A percentile compares a stretch with the other conserved stretches of the same genome.
Conservation (phyloP, 2,888 invertebrate genomes). For the Metopia argyrocephala region DNA sequence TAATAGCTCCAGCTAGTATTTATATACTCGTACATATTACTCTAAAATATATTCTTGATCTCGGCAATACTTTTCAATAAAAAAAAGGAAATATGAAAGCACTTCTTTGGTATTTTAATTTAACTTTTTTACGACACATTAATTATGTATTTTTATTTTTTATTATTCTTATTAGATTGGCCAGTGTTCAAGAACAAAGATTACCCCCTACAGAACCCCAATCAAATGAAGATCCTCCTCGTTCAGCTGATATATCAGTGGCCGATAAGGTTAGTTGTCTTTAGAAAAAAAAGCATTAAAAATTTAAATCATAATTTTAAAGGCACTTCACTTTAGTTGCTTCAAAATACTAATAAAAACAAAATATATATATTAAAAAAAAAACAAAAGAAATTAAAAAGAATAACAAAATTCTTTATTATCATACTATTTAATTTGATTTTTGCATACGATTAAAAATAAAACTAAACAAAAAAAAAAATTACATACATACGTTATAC, state of each 20-base stretch:
- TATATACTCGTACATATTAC: too few species aligned
- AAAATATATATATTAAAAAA: constrained; percentile 48
- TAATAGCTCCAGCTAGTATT: too few species aligned
- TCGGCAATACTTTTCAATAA: too few species aligned
- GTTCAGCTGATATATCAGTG: constrained; percentile 80
- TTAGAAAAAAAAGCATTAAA: background rate
- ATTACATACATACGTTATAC: too few species aligned
- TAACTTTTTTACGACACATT: too few species aligned
- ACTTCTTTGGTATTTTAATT: too few species aligned
- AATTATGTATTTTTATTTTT: too few species aligned
- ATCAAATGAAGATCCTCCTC: constrained; percentile 79
- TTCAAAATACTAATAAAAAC: constrained; percentile 14
- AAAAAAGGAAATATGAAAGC: too few species aligned
- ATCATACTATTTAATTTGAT: constrained; percentile 58
- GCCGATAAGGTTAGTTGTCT: constrained; percentile 86
- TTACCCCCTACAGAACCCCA: constrained; percentile 83
- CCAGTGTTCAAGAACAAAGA: constrained; percentile 97
- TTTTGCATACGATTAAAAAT: constrained; percentile 63
- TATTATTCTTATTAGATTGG: constrained; percentile 83
- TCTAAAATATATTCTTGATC: too few species aligned
- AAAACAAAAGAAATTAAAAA: constrained; percentile 52
- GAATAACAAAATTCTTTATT: constrained; percentile 63
- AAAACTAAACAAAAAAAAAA: constrained; percentile 52
- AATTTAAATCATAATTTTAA: constrained; percentile 45
- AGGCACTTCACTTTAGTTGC: constrained; percentile 59